A percentile compares a stretch with the other conserved stretches of the same genome.
Evolutionary conservation across 2,888 invertebrate genomes (phyloP).

Genomic region (Diaphora mendica): DNA sequence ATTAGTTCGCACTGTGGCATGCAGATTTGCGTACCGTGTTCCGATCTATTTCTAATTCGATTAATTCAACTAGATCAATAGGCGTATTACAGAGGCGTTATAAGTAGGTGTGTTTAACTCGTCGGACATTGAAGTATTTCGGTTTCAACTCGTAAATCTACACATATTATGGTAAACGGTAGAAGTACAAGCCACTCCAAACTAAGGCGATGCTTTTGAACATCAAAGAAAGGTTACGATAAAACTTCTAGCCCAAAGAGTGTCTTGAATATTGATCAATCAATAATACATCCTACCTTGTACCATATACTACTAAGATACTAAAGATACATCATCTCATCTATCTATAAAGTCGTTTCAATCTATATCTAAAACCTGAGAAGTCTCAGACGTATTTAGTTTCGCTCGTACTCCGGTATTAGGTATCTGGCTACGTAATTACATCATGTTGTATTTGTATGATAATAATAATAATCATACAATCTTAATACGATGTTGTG

Average conservation of each 20-base stretch:
- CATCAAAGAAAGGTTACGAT: too few relatives aligned
- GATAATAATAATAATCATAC: background rate
- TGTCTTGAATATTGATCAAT: too few relatives aligned
- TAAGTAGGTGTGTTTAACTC: background rate
- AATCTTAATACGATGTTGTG: background rate
- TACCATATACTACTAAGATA: too few relatives aligned
- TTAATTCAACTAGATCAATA: conserved; percentile 11
- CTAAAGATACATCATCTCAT: background rate
- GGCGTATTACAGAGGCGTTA: conserved; percentile 6
- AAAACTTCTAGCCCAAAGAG: too few relatives aligned
- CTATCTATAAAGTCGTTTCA: background rate
- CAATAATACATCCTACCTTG: too few relatives aligned
- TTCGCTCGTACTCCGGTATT: conserved; percentile 7
- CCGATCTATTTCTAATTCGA: conserved; percentile 38
- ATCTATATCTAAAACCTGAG: conserved; percentile 5
- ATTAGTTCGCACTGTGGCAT: conserved; percentile 7
- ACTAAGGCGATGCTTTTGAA: background rate
- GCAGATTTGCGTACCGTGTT: background rate
- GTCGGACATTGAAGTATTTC: background rate
- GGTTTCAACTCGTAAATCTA: background rate
- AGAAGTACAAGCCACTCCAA: background rate
- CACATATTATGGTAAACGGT: background rate
- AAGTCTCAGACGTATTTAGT: conserved; percentile 11
- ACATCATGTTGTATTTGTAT: background rate
- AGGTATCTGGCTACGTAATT: conserved; percentile 7